Base-by-base conservation (phyloP, 2,113 vertebrate species). In the Vimba vimba region DNA sequence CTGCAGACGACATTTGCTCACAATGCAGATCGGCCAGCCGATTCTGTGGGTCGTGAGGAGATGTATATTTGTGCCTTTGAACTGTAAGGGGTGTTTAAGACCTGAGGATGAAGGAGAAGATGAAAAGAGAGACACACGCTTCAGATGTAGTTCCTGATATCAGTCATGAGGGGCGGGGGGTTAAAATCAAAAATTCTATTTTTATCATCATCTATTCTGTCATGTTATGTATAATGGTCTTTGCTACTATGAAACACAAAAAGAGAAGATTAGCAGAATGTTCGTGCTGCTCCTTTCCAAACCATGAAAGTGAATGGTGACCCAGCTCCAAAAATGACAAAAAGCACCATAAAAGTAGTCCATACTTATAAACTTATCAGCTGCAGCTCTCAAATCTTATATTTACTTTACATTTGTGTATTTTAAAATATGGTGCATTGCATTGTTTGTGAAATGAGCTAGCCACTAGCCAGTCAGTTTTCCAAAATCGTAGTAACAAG, bases 41-140 rank as follows among this genome's bases (percentile, higher is more conserved):
- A 39, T 73, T 71, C 33, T 11, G 33, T 79, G 23, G 64, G 15
- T 55, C 33, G 60, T 19, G 17, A 50, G 77, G 25, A 82, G 39
- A 66, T 59, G 62, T 79, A 45, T 33, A 77, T 73, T 27, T 60
- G 36, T 79, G 87, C 47, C 85, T 85, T 76, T 86, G 83, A 79
- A 68, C 47, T 86, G 27, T 74, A 66, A 66, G 30, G 43, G 50
- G 36, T 64, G 77, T 81, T 79, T 60, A 82, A 30, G 47, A 80
- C 52, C 27, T 59, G 17, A 30, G 27, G 59, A 36, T 84, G 45
- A 73, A 84, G 45, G 50, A 59, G 69, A 7, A 30, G 55, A 36
- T 60, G 33, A 55, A 73, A 73, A 73, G 50, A 82, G 81, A 64
- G 10, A 25, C 9, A 21, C 36, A 82, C 7, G 23, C 52, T 64